A percentile compares a stretch with the other conserved stretches of the same genome.
Evolutionary conservation across 2,113 vertebrate genomes (phyloP).

Genomic region (Calidris pugnax): DNA sequence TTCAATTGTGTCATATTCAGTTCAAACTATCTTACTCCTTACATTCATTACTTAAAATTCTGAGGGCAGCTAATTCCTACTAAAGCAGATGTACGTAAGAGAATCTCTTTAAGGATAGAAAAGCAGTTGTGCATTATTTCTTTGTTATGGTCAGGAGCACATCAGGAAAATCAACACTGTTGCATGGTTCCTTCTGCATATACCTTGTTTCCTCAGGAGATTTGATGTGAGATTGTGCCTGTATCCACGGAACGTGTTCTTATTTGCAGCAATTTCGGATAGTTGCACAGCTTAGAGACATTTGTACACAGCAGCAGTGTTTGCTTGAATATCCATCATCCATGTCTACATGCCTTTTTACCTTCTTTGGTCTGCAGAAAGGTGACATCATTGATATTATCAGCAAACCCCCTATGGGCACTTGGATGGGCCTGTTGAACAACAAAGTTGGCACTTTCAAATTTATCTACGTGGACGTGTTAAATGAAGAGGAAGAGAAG

Average conservation of each 20-base stretch:
- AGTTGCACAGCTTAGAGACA: not conserved
- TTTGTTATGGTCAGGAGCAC: not conserved
- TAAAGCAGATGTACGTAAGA: not conserved
- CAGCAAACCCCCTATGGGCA: constrained; percentile 99
- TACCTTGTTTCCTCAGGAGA: not conserved
- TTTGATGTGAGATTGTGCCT: not conserved
- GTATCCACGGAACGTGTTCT: not conserved
- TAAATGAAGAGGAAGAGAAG: constrained; percentile 92
- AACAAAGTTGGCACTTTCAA: constrained; percentile 99
- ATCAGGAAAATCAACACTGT: not conserved
- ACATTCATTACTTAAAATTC: not conserved
- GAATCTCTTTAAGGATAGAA: not conserved
- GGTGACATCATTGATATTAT: constrained; percentile 99
- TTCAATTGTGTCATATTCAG: not conserved
- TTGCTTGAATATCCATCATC: not conserved
- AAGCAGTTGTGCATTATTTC: not conserved
- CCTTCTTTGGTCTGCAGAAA: constrained; percentile 75
- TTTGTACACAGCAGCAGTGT: not conserved
- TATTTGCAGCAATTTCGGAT: not conserved
- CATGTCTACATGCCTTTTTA: not conserved
- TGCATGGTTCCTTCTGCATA: not conserved
- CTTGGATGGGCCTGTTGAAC: constrained; percentile 98
- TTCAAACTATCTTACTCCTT: not conserved
- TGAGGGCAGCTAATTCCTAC: not conserved
- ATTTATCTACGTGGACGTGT: constrained; percentile 97